Evolutionary conservation across 2,797 vertebrate genomes (phyloP).

Genomic region (Peromyscus eremicus): DNA sequence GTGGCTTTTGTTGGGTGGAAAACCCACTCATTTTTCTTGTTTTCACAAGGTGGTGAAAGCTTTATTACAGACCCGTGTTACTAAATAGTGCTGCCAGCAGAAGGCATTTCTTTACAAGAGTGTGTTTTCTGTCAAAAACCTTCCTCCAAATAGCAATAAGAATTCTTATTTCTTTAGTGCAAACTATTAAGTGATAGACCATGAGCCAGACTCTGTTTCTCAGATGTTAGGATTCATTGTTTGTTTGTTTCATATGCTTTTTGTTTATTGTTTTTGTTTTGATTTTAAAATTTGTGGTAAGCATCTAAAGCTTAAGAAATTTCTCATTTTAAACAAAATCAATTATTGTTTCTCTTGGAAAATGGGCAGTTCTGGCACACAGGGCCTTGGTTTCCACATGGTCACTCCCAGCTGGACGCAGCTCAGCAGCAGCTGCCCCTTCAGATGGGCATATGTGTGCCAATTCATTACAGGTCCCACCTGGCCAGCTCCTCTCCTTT

Average conservation of each 20-base stretch:
- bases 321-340: background rate
- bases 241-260: background rate
- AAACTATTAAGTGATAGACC: background rate
- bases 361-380: background rate
- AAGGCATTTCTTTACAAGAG: slow-evolving; percentile 24
- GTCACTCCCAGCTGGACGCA: slow-evolving; percentile 58
- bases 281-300: background rate
- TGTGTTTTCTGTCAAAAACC: slow-evolving; percentile 36
- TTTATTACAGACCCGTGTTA: background rate
- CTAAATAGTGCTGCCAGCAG: background rate
- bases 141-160: background rate
- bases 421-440: slow-evolving; percentile 53
- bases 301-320: slow-evolving; percentile 5
- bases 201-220: background rate
- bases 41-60: background rate
- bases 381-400: slow-evolving; percentile 17
- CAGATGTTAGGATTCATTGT: background rate
- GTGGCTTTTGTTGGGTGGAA: background rate
- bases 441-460: background rate
- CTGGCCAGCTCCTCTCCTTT: slow-evolving; percentile 37
- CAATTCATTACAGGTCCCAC: slow-evolving; percentile 70
- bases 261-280: background rate
- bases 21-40: background rate
- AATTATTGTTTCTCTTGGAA: slow-evolving; percentile 38
- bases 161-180: background rate